A percentile compares a stretch with the other conserved stretches of the same genome.
Conservation (phyloP, 1,140 invertebrate species). For the Marisa cornuarietis region DNA sequence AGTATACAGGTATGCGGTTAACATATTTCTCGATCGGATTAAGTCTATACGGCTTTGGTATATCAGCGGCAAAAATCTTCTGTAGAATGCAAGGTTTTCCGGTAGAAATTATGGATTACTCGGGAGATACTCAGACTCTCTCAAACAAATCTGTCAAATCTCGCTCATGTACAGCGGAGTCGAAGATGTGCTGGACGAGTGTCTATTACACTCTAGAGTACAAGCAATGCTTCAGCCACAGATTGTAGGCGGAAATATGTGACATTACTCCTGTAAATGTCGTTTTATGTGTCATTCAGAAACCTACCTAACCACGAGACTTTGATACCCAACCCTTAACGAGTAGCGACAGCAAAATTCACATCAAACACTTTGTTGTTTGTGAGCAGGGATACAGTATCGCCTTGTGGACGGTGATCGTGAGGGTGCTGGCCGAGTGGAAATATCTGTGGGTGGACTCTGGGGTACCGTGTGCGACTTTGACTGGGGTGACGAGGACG, state of each 20-base stretch:
- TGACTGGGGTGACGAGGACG: slow-evolving; percentile 51
- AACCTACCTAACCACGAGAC: too few species aligned
- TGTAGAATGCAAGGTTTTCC: slow-evolving; percentile 42
- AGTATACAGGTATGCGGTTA: too few species aligned
- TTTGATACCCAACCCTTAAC: too few species aligned
- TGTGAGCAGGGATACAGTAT: slow-evolving; percentile 36
- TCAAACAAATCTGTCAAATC: neutral
- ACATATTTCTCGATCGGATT: too few species aligned
- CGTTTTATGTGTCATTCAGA: too few species aligned
- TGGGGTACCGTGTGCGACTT: slow-evolving; percentile 61
- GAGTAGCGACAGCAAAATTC: too few species aligned
- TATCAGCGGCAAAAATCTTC: slow-evolving; percentile 39
- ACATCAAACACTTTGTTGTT: too few species aligned
- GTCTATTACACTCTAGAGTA: too few species aligned
- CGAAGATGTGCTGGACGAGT: slow-evolving; percentile 37
- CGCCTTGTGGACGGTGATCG: slow-evolving; percentile 9
- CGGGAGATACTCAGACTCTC: neutral
- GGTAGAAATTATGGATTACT: slow-evolving; percentile 21
- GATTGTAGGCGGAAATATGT: too few species aligned
- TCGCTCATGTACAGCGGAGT: slow-evolving; percentile 33
- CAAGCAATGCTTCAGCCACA: too few species aligned
- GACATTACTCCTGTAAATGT: too few species aligned
- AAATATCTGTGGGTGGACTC: slow-evolving; percentile 71
- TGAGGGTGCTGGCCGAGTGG: slow-evolving; percentile 71
- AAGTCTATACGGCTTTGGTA: slow-evolving; percentile 34